Conservation (phyloP, 92 coral and sea anemone genomes). For the Palythoa heliodiscus region DNA sequence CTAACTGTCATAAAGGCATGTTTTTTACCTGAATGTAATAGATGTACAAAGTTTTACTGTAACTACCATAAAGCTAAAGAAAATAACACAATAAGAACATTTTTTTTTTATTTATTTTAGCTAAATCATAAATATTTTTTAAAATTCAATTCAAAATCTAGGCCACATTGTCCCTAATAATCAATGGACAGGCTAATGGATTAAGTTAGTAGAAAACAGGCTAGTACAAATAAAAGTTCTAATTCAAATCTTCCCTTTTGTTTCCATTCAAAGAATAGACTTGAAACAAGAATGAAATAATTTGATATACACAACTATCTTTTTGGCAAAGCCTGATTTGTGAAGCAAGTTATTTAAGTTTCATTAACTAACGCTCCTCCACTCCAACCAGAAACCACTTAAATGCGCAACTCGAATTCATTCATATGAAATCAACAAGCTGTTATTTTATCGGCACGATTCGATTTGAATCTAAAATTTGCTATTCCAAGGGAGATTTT, state of each 20-base stretch:
- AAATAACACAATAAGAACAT: background rate
- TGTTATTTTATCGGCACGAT: background rate
- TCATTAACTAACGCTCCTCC: background rate
- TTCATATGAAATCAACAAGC: background rate
- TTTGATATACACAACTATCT: background rate
- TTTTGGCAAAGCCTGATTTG: background rate
- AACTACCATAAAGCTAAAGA: background rate
- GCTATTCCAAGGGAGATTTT: background rate
- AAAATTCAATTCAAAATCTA: constrained; percentile 3
- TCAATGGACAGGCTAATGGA: no score
- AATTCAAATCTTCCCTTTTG: background rate
- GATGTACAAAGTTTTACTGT: no score
- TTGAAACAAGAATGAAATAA: background rate
- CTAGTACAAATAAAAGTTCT: background rate
- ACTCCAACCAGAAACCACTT: background rate
- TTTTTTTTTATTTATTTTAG: background rate
- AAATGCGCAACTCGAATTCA: background rate
- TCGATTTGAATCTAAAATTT: background rate
- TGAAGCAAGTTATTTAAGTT: background rate
- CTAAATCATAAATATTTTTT: background rate
- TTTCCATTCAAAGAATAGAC: background rate
- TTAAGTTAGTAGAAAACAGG: background rate
- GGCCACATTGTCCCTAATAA: background rate
- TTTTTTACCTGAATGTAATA: background rate
- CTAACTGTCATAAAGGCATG: background rate